Conservation (phyloP, 1,140 invertebrate species). For the Zaprionus gabonicus region DNA sequence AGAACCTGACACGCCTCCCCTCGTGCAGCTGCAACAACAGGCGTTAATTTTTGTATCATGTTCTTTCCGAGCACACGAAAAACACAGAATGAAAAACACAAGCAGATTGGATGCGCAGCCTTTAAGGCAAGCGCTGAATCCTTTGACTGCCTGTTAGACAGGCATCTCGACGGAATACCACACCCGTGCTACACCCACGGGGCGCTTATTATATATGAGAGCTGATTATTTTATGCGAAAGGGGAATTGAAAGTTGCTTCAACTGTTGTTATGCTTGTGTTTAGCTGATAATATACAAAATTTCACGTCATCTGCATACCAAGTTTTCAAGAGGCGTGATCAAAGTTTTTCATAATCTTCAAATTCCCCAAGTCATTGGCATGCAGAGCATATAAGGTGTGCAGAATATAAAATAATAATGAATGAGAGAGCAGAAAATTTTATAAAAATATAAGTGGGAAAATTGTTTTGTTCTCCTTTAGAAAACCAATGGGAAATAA, state of each 20-base stretch:
- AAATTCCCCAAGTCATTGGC: neutral
- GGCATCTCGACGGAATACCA: conserved; percentile 15
- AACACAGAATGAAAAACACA: conserved; percentile 31
- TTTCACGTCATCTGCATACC: neutral
- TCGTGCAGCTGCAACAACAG: conserved; percentile 13
- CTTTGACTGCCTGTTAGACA: conserved; percentile 30
- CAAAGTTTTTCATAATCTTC: neutral
- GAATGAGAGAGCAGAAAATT: neutral
- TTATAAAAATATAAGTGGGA: neutral
- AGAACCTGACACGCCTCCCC: neutral
- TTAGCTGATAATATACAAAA: conserved; percentile 12
- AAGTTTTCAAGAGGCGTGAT: neutral
- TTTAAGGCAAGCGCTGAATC: conserved; percentile 20
- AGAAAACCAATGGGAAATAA: neutral
- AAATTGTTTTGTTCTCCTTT: neutral
- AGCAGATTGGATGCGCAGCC: conserved; percentile 11
- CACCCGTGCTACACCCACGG: neutral
- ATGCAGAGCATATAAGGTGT: neutral
- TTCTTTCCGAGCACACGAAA: conserved; percentile 13
- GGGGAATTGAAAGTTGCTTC: conserved; percentile 14
- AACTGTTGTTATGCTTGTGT: conserved; percentile 14
- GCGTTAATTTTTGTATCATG: conserved; percentile 38
- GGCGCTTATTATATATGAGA: conserved; percentile 26
- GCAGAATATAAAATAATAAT: neutral
- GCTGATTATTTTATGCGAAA: conserved; percentile 18